Base-by-base conservation (phyloP, 2,113 vertebrate species). In the Drymodes brunneopygia region DNA sequence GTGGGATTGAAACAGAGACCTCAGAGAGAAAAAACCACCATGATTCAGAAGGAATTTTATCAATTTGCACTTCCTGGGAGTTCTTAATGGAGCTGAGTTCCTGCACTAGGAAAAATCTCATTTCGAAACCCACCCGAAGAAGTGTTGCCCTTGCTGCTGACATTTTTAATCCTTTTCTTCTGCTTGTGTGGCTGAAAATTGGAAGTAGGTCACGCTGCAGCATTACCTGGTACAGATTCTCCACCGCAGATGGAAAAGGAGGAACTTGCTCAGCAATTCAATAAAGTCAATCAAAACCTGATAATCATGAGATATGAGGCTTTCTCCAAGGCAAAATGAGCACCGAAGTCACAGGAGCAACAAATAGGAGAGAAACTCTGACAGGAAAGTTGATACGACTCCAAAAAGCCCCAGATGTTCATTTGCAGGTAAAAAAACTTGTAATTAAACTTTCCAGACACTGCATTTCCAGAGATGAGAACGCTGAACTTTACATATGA, bases 201-300 rank as follows among this genome's bases (percentile, higher is more conserved):
- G 57, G 58, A 96, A 95, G 64, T 94, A 82, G 84, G 91, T 93
- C 82, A 85, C 53, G n/a, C 29, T 94, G 78, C 60, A 95, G 72
- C 58, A 67, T 72, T 84, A 84, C 92, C 80, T 94, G 81, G 15
- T 88, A 82, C 5, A 51, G 69, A 90, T 51, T 86, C 27, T 86
- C 45, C 86, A 28, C 81, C 42, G 42, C 71, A 79, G 92, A 28
- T 92, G 74, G 51, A 69, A 95, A 92, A 88, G 47, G 47, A 94
- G 75, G 36, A 95, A 36, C 80, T 54, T 60, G 22, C 62, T 97
- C 88, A 93, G 90, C 67, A 97, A 94, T 85, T 24, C 77, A 35
- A 94, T 84, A 47, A 90, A 88, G 50, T 54, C 84, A 93, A 94
- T 96, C 92, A 81, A 95, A 94, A 95, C 7, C 35, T 78, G 84